These are phyloP conservation scores for Entomobrya proxima DNA, from an alignment of 2,888 invertebrate species.

Conservation along the genomic window DNA sequence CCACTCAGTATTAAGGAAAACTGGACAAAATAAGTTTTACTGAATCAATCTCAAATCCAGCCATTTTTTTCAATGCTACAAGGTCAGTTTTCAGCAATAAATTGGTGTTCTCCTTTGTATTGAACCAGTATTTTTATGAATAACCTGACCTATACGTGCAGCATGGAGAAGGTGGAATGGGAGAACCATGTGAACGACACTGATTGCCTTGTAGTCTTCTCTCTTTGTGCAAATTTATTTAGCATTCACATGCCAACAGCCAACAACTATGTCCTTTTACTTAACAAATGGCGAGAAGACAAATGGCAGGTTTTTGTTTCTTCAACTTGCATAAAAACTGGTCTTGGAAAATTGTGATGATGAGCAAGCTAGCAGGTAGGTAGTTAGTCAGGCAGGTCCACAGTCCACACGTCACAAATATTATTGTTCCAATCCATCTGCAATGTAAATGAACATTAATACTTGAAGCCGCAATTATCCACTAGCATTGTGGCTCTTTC, in stretches of 20 bases:
- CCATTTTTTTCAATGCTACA: background rate
- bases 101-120: background rate
- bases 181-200: background rate
- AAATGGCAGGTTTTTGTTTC: constrained; percentile 15
- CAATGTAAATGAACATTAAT: constrained; percentile 18
- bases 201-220: background rate
- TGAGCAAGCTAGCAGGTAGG: too few species aligned
- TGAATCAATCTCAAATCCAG: constrained; percentile 24
- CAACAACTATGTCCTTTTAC: background rate
- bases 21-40: background rate
- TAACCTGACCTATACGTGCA: background rate
- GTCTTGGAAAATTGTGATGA: constrained; percentile 26
- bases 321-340: constrained; percentile 14
- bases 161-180: background rate
- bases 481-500: background rate
- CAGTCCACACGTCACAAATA: constrained; percentile 4
- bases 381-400: background rate
- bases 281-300: background rate
- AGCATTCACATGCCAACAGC: constrained; percentile 23
- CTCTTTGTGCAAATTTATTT: constrained; percentile 31
- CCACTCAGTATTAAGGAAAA: constrained; percentile 21
- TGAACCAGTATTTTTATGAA: too few species aligned
- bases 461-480: background rate
- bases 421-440: constrained; percentile 35
- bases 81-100: constrained; percentile 23